phyloP scores from a whole-genome alignment of 2,797 vertebrate genomes.

The Rhyacichthys aspro region DNA sequence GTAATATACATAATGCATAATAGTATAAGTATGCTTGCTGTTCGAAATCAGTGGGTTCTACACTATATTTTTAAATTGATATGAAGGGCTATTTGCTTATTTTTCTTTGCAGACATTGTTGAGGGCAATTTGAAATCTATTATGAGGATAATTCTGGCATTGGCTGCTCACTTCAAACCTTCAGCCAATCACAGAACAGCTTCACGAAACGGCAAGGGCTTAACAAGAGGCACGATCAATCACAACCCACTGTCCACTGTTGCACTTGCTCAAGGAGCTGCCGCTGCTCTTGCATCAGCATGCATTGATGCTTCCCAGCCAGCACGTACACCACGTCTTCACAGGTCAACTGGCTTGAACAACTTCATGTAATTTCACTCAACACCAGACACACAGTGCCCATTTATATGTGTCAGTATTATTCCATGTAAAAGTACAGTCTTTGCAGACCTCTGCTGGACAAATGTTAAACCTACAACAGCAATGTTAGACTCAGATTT shows the following conservation, averaged over 20 bases:
- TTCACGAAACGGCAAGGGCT: slow-evolving; percentile 57
- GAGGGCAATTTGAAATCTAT: slow-evolving; percentile 95
- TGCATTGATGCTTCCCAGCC: slow-evolving; percentile 86
- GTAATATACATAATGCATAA: too few species aligned
- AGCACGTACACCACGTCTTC: slow-evolving; percentile 79
- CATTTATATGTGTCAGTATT: too few species aligned
- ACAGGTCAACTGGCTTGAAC: slow-evolving; percentile 60
- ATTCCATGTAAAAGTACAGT: neutral
- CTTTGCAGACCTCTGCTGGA: slow-evolving; percentile 62
- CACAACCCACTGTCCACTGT: slow-evolving; percentile 89
- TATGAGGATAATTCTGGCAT: slow-evolving; percentile 94
- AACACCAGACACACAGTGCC: neutral
- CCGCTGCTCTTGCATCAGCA: slow-evolving; percentile 86
- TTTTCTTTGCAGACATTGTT: slow-evolving; percentile 86
- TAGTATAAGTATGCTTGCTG: too few species aligned
- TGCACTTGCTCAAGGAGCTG: slow-evolving; percentile 90
- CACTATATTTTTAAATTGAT: neutral
- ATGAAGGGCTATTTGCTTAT: slow-evolving; percentile 5
- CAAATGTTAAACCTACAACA: slow-evolving; percentile 4
- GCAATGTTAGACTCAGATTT: too few species aligned
- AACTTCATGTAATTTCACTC: neutral
- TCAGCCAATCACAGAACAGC: slow-evolving; percentile 76
- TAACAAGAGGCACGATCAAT: slow-evolving; percentile 49
- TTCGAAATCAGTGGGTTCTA: neutral
- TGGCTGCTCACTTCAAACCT: slow-evolving; percentile 98